Percentiles rank a stretch among this genome's conserved stretches.
phyloP scores from a whole-genome alignment of 2,797 vertebrate genomes.

The Eleutherodactylus coqui region DNA sequence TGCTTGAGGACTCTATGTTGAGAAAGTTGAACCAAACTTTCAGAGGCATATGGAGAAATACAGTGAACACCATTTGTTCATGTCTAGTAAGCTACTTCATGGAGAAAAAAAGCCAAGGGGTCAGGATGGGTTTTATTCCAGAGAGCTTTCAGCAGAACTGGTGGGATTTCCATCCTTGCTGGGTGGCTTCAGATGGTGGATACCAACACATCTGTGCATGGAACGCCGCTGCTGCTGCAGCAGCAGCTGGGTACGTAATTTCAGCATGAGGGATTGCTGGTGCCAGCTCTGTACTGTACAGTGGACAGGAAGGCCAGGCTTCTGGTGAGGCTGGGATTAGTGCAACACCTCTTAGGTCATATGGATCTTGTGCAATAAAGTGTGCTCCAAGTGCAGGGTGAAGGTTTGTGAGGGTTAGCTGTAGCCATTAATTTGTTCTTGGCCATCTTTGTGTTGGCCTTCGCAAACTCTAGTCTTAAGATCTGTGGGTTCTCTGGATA shows the following conservation, averaged over 20 bases:
- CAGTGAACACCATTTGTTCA: conserved; percentile 52
- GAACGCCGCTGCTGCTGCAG: conserved; percentile 90
- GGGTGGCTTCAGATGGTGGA: conserved; percentile 92
- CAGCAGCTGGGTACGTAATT: conserved; percentile 92
- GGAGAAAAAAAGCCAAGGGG: conserved; percentile 40
- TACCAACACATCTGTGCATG: conserved; percentile 99
- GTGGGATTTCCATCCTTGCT: conserved; percentile 98
- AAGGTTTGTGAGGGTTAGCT: conserved; percentile 95
- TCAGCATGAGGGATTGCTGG: conserved; percentile 94
- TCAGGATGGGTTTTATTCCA: neutral
- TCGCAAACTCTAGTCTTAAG: conserved; percentile 98
- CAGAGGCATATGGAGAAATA: conserved; percentile 37
- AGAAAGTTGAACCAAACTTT: conserved; percentile 14
- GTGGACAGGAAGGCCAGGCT: conserved; percentile 94
- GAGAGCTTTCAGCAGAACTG: conserved; percentile 91
- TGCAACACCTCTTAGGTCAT: conserved; percentile 96
- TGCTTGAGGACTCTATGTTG: conserved; percentile 1
- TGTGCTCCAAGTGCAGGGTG: conserved; percentile 98
- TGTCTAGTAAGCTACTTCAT: conserved; percentile 65
- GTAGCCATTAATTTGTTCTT: conserved; percentile 99
- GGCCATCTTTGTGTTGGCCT: conserved; percentile 99
- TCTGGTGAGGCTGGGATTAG: conserved; percentile 96
- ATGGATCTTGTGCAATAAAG: conserved; percentile 99
- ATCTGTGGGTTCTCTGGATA: conserved; percentile 99
- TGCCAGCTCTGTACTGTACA: conserved; percentile 95